Percentiles rank a stretch among this genome's conserved stretches.
Evolutionary conservation across 2,888 invertebrate species (phyloP).

Genomic region (Mythimna ferrago): DNA sequence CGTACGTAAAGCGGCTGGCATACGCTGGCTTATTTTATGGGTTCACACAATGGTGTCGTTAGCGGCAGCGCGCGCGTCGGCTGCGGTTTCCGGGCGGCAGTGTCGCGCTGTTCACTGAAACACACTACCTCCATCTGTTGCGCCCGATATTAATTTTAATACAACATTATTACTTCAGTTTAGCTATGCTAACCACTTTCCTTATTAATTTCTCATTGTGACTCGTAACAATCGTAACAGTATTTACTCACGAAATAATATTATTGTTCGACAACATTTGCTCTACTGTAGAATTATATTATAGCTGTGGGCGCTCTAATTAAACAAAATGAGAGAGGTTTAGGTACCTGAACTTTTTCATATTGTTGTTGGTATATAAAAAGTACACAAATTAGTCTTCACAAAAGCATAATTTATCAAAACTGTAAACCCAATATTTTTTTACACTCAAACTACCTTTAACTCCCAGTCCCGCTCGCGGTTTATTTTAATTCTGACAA

Average conservation of each 20-base stretch:
- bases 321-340: constrained; percentile 7
- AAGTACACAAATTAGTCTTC: not conserved
- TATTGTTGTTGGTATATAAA: constrained; percentile 4
- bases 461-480: too few relatives aligned
- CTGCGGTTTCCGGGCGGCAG: constrained; percentile 12
- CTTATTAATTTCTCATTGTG: constrained; percentile 7
- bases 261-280: constrained; percentile 14
- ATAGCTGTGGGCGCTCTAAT: constrained; percentile 7
- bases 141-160: constrained; percentile 26
- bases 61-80: constrained; percentile 29
- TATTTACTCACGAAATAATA: not conserved
- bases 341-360: not conserved
- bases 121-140: constrained; percentile 47
- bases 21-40: constrained; percentile 24
- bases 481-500: too few relatives aligned
- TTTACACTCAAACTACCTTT: constrained; percentile 64
- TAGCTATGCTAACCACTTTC: constrained; percentile 16
- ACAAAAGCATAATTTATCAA: constrained; percentile 16
- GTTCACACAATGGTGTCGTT: constrained; percentile 46
- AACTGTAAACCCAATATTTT: constrained; percentile 71
- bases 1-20: constrained; percentile 13
- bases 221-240: constrained; percentile 10
- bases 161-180: constrained; percentile 24
- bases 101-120: constrained; percentile 19
- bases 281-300: constrained; percentile 7